Percentiles rank a stretch among this genome's conserved stretches.
These are phyloP conservation scores for Neocloeon triangulifer DNA, from an alignment of 1,140 invertebrate species.

Conservation along the genomic window DNA sequence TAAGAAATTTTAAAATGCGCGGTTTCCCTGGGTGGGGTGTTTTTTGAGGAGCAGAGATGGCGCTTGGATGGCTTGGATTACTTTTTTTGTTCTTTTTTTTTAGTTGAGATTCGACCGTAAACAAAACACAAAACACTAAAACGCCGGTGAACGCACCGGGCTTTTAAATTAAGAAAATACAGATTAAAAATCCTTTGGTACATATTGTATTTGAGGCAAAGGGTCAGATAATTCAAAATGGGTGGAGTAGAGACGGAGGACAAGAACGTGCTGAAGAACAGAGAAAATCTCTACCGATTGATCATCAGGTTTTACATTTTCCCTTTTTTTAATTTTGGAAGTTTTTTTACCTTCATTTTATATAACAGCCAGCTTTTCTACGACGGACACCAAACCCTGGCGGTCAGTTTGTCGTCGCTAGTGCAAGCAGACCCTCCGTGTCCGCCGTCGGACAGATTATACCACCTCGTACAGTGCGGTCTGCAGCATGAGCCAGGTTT, in stretches of 20 bases:
- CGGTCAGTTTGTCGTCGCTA: conserved; percentile 52
- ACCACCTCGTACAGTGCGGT: conserved; percentile 68
- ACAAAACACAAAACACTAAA: too few relatives aligned
- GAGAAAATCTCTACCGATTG: conserved; percentile 60
- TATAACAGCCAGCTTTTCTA: conserved; percentile 61
- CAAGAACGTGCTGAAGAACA: conserved; percentile 53
- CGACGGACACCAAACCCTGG: conserved; percentile 81
- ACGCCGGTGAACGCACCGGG: too few relatives aligned
- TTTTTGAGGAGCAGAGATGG: too few relatives aligned
- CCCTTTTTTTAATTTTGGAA: conserved; percentile 3
- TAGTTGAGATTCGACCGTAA: too few relatives aligned
- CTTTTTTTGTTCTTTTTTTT: too few relatives aligned
- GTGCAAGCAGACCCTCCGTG: conserved; percentile 78
- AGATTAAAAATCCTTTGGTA: too few relatives aligned
- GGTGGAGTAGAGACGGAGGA: conserved; percentile 29
- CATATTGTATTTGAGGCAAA: too few relatives aligned
- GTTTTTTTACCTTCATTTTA: conserved; percentile 4
- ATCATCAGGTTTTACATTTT: conserved; percentile 50
- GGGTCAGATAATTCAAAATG: too few relatives aligned
- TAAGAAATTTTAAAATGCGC: too few relatives aligned
- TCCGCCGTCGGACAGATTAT: conserved; percentile 79
- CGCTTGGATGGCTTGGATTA: too few relatives aligned
- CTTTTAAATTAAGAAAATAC: too few relatives aligned
- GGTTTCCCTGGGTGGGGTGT: too few relatives aligned
- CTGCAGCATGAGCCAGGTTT: conserved; percentile 60